These are phyloP conservation scores for Neuroscelio doddi DNA, from an alignment of 2,888 invertebrate species.

Conservation along the genomic window DNA sequence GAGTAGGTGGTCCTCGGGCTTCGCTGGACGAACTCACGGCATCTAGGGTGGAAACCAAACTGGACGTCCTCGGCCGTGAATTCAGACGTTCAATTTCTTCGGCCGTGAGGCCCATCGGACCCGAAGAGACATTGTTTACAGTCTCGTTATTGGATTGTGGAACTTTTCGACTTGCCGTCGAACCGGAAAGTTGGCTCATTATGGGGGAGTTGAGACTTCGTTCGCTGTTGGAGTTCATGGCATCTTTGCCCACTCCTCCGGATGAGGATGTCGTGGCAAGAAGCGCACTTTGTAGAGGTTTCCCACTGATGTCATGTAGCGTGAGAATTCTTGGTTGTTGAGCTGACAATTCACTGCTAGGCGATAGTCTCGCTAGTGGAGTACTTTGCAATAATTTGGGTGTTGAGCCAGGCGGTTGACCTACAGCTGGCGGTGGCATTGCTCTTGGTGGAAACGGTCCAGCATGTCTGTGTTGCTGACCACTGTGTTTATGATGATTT, in stretches of 20 bases:
- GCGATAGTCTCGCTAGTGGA: conserved; percentile 90
- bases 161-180: conserved; percentile 84
- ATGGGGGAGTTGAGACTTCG: conserved; percentile 93
- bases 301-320: conserved; percentile 93
- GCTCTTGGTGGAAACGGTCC: conserved; percentile 83
- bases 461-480: conserved; percentile 77
- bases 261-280: conserved; percentile 92
- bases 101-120: conserved; percentile 88
- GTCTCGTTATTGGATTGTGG: conserved; percentile 78
- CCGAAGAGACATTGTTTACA: conserved; percentile 78
- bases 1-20: conserved; percentile 80
- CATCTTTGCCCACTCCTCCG: conserved; percentile 90
- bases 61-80: conserved; percentile 89
- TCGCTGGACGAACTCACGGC: conserved; percentile 94
- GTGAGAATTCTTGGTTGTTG: conserved; percentile 95
- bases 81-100: conserved; percentile 95
- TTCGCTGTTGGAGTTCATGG: conserved; percentile 92
- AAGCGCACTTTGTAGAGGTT: conserved; percentile 90
- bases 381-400: conserved; percentile 89
- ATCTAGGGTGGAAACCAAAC: conserved; percentile 92
- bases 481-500: conserved; percentile 81
- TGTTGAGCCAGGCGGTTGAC: conserved; percentile 76
- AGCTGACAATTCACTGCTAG: conserved; percentile 92
- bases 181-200: conserved; percentile 92
- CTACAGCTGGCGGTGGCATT: conserved; percentile 77